phyloP scores from a whole-genome alignment of 1,140 invertebrate species.

The Zaprionus kolodkinae region DNA sequence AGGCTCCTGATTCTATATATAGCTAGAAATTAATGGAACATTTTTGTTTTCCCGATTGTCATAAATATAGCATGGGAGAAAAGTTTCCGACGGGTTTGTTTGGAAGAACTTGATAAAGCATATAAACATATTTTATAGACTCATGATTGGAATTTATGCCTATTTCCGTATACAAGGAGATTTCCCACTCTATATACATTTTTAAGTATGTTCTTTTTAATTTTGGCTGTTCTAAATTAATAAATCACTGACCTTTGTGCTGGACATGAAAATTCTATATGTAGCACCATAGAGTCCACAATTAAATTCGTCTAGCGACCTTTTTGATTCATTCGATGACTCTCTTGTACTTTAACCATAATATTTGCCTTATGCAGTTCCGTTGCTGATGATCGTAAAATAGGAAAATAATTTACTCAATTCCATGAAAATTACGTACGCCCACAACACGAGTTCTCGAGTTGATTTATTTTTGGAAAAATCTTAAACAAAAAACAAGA shows the following conservation, averaged over 20 bases:
- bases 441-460: neutral
- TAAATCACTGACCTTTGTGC: neutral
- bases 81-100: conserved; percentile 8
- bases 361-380: neutral
- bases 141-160: neutral
- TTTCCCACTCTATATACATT: neutral
- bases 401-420: neutral
- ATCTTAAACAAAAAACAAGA: neutral
- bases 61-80: conserved; percentile 8
- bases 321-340: neutral
- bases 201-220: neutral
- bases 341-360: neutral
- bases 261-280: neutral
- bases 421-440: neutral
- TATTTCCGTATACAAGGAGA: neutral
- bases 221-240: neutral
- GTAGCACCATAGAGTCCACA: neutral
- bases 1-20: conserved; percentile 10
- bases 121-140: no score
- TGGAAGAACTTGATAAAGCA: neutral
- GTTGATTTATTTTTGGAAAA: conserved; percentile 8
- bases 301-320: neutral
- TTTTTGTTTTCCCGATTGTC: conserved; percentile 14
- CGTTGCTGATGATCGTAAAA: neutral
- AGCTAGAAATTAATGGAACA: conserved; percentile 20